Evolutionary conservation across 2,888 invertebrate genomes (phyloP), one percentile per base, ranked within the genome.

Genomic region (Amiota communis): DNA sequence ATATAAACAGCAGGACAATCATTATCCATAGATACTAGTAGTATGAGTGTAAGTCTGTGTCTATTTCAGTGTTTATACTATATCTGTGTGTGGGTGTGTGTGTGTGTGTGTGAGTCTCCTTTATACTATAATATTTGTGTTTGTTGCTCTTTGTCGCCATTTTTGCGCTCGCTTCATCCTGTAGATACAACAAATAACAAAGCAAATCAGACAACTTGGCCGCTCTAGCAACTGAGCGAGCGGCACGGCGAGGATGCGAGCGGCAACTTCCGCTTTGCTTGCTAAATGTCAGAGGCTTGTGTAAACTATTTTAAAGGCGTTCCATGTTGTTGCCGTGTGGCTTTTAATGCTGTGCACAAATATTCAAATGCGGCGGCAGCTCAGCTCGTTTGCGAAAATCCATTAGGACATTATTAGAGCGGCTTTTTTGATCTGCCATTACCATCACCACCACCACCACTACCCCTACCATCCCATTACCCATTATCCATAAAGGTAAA

Each of bases 101-200:
- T n/a, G n/a, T 68, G 68, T 49, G 68, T 70, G 36, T 23, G 20
- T 56, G 69, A 8, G 57, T 36, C 23, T 23, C 8, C 36, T 36
- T 36, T 36, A 36, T 36, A 36, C n/a, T n/a, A n/a, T 2, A 23
- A 23, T 23, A 23, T 36, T 36, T 46, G 13, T 65, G 73, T 72
- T 61, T 36, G 1, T 69, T 70, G 51, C 57, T 57, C 53, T 68
- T 64, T 64, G 63, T 46, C 48, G 53, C 49, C 49, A 49, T 48
- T 49, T 48, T 67, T 67, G 36, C 64, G 65, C 49, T 71, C 59
- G 20, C 63, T 77, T 72, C 74, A 75, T 72, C 64, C 75, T 61
- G 68, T 76, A 36, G 36, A 36, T 36, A 36, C 36, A 36, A 36
- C 36, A 36, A 53, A 53, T 6, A 36, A 36, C 6, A 36, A 53